Conservation (phyloP, 2,797 vertebrate species). For the Eutrigla gurnardus region DNA sequence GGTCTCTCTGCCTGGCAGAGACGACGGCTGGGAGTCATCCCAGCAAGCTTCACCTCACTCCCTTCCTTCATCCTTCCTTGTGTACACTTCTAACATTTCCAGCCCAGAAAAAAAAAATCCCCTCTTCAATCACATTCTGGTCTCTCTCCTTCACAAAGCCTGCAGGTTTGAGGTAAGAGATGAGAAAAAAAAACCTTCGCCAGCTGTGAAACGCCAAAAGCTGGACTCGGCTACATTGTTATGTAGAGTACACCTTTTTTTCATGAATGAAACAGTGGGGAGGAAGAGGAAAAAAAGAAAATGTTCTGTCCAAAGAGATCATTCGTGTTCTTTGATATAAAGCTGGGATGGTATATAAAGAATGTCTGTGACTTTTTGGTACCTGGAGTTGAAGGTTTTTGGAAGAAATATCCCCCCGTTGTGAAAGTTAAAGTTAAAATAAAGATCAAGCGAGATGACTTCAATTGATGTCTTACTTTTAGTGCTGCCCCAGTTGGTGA, state of each 20-base stretch:
- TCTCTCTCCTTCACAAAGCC: constrained; percentile 42
- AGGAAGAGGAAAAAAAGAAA: constrained; percentile 2
- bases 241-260: constrained; percentile 40
- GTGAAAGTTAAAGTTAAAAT: neutral
- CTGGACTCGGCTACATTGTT: constrained; percentile 25
- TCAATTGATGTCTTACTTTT: neutral
- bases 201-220: constrained; percentile 44
- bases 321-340: constrained; percentile 7
- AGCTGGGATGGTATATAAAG: neutral
- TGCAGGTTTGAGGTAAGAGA: constrained; percentile 35
- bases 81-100: constrained; percentile 70
- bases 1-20: constrained; percentile 59
- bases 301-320: neutral
- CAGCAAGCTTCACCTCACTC: constrained; percentile 53
- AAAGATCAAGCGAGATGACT: neutral
- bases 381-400: neutral
- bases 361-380: neutral
- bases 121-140: constrained; percentile 49
- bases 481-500: neutral
- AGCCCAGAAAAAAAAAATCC: constrained; percentile 59
- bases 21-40: constrained; percentile 61
- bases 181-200: constrained; percentile 37
- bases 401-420: neutral
- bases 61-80: constrained; percentile 58
- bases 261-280: constrained; percentile 32